Percentiles rank a stretch among this genome's conserved stretches.
Evolutionary conservation across 2,888 invertebrate species (phyloP).

Genomic region (Aphidius colemani): DNA sequence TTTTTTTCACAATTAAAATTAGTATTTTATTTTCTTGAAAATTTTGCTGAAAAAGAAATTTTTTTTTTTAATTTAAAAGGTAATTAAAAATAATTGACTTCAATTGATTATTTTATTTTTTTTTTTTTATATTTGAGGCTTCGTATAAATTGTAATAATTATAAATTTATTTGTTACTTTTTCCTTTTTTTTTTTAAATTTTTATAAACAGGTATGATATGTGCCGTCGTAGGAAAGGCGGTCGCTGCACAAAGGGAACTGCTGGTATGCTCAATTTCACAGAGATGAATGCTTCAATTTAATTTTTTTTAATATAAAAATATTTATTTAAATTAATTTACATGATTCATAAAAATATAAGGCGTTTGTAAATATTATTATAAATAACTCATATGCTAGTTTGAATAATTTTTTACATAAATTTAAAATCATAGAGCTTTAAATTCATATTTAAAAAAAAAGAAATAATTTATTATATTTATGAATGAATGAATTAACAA

Average conservation of each 20-base stretch:
- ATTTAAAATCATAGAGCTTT: background rate
- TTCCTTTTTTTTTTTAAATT: conserved; percentile 24
- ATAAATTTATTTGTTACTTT: conserved; percentile 18
- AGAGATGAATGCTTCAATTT: conserved; percentile 47
- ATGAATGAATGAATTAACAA: conserved; percentile 3
- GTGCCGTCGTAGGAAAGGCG: conserved; percentile 95
- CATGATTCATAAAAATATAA: conserved; percentile 15
- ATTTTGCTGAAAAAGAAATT: no score
- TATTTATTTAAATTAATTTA: conserved; percentile 25
- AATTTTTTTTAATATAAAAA: conserved; percentile 31
- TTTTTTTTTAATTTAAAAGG: no score
- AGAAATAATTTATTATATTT: conserved; percentile 13
- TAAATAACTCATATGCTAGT: no score
- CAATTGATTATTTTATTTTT: no score
- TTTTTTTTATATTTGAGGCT: no score
- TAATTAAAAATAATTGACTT: no score
- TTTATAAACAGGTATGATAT: conserved; percentile 87
- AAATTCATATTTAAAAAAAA: background rate
- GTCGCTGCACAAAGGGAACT: conserved; percentile 97
- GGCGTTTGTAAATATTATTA: conserved; percentile 20
- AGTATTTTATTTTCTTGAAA: no score
- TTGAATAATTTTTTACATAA: no score
- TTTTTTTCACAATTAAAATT: no score
- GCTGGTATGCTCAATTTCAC: conserved; percentile 79
- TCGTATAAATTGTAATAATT: no score